phyloP scores from a whole-genome alignment of 2,797 vertebrate species.

The Hypotaenidia philippensis region DNA sequence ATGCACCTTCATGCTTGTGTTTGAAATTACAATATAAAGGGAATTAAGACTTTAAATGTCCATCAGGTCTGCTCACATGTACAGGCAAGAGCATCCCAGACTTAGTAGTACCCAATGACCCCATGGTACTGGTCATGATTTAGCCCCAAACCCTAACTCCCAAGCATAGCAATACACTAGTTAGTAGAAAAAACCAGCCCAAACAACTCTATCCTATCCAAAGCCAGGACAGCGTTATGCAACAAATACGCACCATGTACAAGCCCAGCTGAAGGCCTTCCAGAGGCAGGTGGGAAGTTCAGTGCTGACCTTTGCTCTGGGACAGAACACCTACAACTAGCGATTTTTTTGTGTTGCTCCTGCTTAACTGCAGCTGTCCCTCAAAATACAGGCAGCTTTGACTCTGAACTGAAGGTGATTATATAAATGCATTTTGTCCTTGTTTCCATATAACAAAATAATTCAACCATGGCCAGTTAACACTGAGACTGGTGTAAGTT shows the following conservation, averaged over 20 bases:
- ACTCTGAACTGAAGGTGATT: not conserved
- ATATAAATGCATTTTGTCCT: not conserved
- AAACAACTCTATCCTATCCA: no score
- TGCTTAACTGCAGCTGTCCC: not conserved
- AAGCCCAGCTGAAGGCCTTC: not conserved
- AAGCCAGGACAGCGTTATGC: no score
- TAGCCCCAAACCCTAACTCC: no score
- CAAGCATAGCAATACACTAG: no score
- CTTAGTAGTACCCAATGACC: not conserved
- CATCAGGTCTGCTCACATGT: not conserved
- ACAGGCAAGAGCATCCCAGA: not conserved
- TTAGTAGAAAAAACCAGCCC: no score
- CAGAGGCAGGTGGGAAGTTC: not conserved
- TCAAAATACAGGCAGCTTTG: not conserved
- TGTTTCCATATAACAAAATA: not conserved
- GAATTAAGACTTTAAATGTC: not conserved
- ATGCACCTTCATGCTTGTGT: not conserved
- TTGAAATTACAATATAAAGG: not conserved
- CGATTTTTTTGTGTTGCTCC: not conserved
- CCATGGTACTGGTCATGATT: no score
- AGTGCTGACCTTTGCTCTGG: not conserved
- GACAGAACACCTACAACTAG: not conserved
- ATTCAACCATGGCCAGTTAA: not conserved
- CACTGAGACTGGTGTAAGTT: not conserved
- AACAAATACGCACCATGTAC: accelerated